Evolutionary conservation across 2,113 vertebrate species (phyloP), one percentile per base, ranked within the genome.

Genomic region (Heloderma charlesbogerti): DNA sequence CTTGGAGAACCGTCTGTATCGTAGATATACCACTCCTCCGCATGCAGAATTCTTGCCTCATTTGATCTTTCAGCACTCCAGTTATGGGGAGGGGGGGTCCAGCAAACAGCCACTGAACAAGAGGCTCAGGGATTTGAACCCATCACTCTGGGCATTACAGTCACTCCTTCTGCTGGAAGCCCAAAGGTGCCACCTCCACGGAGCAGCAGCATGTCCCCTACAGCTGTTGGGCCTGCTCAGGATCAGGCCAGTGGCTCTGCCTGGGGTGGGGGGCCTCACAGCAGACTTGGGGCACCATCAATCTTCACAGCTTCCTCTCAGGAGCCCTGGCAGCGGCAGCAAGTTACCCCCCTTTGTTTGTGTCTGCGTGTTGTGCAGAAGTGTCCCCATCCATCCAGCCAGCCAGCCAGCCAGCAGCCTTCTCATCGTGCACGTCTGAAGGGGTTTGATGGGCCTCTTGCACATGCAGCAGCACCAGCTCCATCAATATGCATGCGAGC

Each of bases 401-500:
- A 1, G 0, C 37, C 72, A 15, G 2, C 75, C 90, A 82, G 92
- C 87, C 89, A 25, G 94, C 91, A 18, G 92, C 90, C 87, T 90
- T 95, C 93, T 94, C 93, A 93, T 90, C 60, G 91, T 89, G 94
- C 89, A 89, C 92, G 60, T 77, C 93, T 96, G 81, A 93, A 93
- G 95, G 94, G 91, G 95, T 97, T 96, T 96, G 96, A 94, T 97
- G 95, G 91, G 93, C 92, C 93, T 95, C 93, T 84, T 90, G 54
- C 93, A 91, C 72, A 27, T 75, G 95, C 91, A 96, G 97, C 89
- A 78, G 94, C 89, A 93, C 93, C 91, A 93, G 97, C 95, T 0
- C 0, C 95, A 96, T 96, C 95, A 96, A 97, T 97, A 97, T 96
- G 96, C 96, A 97, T 96, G 96, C 94, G 94, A 94, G 95, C 95